phyloP scores from a whole-genome alignment of 1,140 invertebrate species.

The Drosophila oshimai region DNA sequence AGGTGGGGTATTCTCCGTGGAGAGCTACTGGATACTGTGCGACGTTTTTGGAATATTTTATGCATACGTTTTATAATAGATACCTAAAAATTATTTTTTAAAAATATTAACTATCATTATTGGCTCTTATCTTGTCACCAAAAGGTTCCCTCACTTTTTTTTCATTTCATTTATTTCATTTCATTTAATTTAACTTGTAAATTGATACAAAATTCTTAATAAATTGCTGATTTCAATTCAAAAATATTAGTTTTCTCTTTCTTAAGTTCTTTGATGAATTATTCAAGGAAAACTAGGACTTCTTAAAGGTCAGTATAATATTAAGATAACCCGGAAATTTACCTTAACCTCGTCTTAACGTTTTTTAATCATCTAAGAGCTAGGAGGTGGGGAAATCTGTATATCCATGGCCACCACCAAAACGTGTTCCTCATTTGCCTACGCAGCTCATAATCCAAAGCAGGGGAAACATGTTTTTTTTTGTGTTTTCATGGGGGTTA shows the following conservation, averaged over 20 bases:
- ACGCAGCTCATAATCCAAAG: constrained; percentile 24
- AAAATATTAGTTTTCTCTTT: too few species aligned
- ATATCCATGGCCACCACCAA: constrained; percentile 23
- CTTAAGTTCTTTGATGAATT: too few species aligned
- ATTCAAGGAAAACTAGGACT: neutral
- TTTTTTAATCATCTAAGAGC: constrained; percentile 5
- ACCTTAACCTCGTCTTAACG: neutral
- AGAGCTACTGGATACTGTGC: neutral
- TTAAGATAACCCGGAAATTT: neutral
- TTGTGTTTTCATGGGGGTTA: neutral
- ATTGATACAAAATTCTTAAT: too few species aligned
- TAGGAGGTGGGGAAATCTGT: neutral
- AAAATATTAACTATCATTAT: too few species aligned
- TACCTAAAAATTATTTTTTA: too few species aligned
- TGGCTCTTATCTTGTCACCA: too few species aligned
- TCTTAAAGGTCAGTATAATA: neutral
- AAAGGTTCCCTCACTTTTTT: too few species aligned
- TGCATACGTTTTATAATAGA: too few species aligned
- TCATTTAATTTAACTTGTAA: too few species aligned
- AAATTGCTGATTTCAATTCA: too few species aligned
- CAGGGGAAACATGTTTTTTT: neutral
- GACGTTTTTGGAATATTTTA: too few species aligned
- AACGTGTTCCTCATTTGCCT: constrained; percentile 28
- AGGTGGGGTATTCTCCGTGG: neutral
- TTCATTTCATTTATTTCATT: too few species aligned